phyloP scores from a whole-genome alignment of 2,113 vertebrate species.

The Toxotes chatareus region DNA sequence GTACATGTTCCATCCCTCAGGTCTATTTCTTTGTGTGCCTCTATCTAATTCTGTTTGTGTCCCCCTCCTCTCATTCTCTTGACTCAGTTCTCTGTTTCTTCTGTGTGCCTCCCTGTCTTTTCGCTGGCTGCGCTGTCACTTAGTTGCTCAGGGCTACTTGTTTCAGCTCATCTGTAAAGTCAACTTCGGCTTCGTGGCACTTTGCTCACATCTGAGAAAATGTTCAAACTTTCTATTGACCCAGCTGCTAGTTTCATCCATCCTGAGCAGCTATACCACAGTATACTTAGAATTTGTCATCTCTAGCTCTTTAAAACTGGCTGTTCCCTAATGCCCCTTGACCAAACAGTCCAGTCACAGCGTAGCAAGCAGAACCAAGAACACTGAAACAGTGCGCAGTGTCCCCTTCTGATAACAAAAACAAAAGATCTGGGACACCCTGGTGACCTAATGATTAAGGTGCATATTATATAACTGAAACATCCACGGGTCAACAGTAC shows the following conservation, averaged over 20 bases:
- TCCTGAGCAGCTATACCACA: neutral
- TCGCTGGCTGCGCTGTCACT: constrained; percentile 49
- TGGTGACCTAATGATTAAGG: neutral
- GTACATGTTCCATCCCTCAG: constrained; percentile 40
- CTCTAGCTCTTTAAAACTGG: neutral
- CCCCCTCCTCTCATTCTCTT: constrained; percentile 31
- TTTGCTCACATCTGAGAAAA: constrained; percentile 46
- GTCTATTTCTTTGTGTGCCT: constrained; percentile 53
- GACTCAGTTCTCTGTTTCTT: constrained; percentile 40
- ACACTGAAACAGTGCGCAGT: neutral
- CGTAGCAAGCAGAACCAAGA: neutral
- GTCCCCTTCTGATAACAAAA: no score
- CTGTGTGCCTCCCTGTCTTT: constrained; percentile 39
- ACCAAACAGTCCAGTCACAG: neutral
- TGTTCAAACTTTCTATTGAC: constrained; percentile 18
- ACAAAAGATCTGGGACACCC: neutral
- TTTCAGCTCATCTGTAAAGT: constrained; percentile 66
- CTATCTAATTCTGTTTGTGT: constrained; percentile 55
- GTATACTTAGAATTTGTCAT: neutral
- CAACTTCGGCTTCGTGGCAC: constrained; percentile 17
- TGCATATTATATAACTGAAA: no score
- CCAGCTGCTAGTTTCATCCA: constrained; percentile 9
- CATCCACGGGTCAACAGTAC: no score
- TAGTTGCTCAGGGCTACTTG: constrained; percentile 55
- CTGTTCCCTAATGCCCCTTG: neutral